Percentiles rank a stretch among this genome's conserved stretches.
phyloP scores from a whole-genome alignment of 1,140 invertebrate genomes.

The Cyrtorhinus lividipennis region DNA sequence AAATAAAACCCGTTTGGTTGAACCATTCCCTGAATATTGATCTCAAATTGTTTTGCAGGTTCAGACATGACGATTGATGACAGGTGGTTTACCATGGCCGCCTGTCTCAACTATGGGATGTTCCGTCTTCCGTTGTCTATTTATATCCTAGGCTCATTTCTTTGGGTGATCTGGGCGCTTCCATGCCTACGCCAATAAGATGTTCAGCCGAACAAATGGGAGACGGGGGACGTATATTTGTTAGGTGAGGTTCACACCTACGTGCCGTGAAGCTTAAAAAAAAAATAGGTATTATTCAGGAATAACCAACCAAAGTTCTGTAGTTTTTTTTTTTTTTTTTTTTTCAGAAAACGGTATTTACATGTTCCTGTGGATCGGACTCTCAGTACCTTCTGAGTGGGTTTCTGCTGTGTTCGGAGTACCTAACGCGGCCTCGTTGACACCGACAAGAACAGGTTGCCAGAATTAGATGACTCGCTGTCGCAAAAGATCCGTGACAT shows the following conservation, averaged over 20 bases:
- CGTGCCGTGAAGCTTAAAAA: too few species aligned
- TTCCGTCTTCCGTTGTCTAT: conserved; percentile 61
- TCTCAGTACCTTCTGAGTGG: conserved; percentile 55
- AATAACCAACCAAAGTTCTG: background rate
- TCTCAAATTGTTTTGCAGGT: too few species aligned
- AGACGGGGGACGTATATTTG: conserved; percentile 76
- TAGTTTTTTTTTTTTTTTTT: conserved; percentile 15
- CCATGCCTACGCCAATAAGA: conserved; percentile 45
- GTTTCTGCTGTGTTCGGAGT: conserved; percentile 77
- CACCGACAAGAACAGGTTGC: conserved; percentile 60
- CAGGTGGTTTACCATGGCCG: conserved; percentile 76
- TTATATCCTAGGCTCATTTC: conserved; percentile 83
- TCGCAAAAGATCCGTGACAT: conserved; percentile 57
- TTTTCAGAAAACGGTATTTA: conserved; percentile 85
- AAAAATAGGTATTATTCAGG: too few species aligned
- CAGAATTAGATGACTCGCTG: conserved; percentile 62
- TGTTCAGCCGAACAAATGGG: conserved; percentile 77
- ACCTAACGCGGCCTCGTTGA: conserved; percentile 65
- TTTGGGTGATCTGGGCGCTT: conserved; percentile 44
- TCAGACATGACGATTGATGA: conserved; percentile 78
- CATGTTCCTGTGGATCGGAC: conserved; percentile 90
- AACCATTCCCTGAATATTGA: too few species aligned
- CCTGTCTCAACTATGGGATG: conserved; percentile 68
- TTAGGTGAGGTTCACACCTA: conserved; percentile 48
- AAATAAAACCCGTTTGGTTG: too few species aligned